Evolutionary conservation across 2,888 invertebrate species (phyloP), one percentile per base, ranked within the genome.

Genomic region (Exocentrus adspersus): DNA sequence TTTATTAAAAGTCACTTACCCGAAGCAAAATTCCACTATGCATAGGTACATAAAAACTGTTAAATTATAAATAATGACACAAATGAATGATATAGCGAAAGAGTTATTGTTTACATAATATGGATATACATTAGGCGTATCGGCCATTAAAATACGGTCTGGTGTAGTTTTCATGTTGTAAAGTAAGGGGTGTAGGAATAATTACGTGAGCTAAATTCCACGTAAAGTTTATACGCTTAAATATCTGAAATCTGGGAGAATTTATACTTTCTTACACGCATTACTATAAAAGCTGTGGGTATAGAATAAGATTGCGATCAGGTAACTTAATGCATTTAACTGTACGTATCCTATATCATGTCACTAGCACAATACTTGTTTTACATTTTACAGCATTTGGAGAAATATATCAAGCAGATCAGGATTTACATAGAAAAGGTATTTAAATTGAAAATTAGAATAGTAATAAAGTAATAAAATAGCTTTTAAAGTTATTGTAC

Each of bases 381-480:
- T 77, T 77, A 77, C 77, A 77, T 77, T 79, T 79, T 78, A 77
- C 77, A 77, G 74, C 78, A 77, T 78, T 78, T 74, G 74, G 71
- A 77, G 78, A 77, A 78, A 78, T 78, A 78, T 77, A 78, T 77
- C 76, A 75, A 72, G 69, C 74, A 73, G 76, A 77, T 76, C 76
- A 61, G 70, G 77, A 81, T 81, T 81, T 79, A 77, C 81, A 81
- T 80, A 80, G 79, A 80, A 81, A 80, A 79, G 80, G 78, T 77
- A 80, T 80, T 80, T 80, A 81, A 80, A 79, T 79, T 76, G 79
- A 78, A 77, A 79, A 80, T 80, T 80, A 80, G 80, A 80, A 79
- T 79, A 77, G 80, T 77, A 80, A 80, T 81, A 81, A 81, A 80
- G 79, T 79, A 80, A 80, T 80, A 80, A 81, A 81, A 80, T 78